phyloP scores from a whole-genome alignment of 2,113 vertebrate species.

The Stercorarius parasiticus region DNA sequence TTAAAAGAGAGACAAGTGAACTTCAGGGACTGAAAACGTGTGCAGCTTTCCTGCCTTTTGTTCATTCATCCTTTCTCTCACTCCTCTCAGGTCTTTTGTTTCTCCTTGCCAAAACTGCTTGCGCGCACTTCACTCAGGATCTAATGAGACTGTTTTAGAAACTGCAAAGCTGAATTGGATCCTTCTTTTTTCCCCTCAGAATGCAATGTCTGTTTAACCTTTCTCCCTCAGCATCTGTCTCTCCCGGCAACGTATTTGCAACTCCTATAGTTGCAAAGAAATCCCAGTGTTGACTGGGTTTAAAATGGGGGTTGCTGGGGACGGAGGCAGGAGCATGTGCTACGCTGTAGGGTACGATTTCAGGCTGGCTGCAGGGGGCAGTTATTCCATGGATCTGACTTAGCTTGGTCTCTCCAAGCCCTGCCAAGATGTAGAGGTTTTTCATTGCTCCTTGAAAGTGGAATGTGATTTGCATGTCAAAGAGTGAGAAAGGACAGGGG shows the following conservation, averaged over 20 bases:
- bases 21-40: not conserved
- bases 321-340: not conserved
- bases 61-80: not conserved
- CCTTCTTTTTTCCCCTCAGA: not conserved
- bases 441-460: not conserved
- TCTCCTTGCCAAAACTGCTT: constrained; percentile 35
- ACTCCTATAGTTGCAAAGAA: not conserved
- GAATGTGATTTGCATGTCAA: constrained; percentile 18
- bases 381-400: not conserved
- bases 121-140: not conserved
- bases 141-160: constrained; percentile 28
- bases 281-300: not conserved
- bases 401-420: not conserved
- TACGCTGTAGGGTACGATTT: accelerated
- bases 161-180: constrained; percentile 25
- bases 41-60: not conserved
- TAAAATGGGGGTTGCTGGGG: not conserved
- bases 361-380: not conserved
- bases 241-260: not conserved
- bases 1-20: not conserved
- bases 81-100: constrained; percentile 2
- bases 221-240: constrained; percentile 20
- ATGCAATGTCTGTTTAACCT: constrained; percentile 16
- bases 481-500: not conserved
- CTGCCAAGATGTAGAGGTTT: not conserved